Conservation (phyloP, 2,797 vertebrate species). For the Acipenser oxyrinchus region DNA sequence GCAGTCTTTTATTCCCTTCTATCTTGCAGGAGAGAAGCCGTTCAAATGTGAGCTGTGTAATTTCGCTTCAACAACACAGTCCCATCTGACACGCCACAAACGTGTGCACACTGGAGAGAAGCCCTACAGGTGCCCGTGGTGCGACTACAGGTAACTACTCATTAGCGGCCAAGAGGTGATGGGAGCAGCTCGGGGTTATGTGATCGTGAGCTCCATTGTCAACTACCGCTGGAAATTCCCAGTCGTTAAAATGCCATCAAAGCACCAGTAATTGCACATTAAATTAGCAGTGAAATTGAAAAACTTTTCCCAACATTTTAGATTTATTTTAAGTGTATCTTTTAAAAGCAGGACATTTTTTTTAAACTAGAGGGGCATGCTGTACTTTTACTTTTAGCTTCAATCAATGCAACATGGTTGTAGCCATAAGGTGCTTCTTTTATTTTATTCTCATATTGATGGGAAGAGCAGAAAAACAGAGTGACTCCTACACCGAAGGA, state of each 20-base stretch:
- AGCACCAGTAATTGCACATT: conserved; percentile 73
- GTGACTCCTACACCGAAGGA: too few species aligned
- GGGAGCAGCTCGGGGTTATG: conserved; percentile 39
- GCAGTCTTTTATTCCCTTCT: conserved; percentile 5
- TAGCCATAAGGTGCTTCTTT: too few species aligned
- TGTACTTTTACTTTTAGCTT: too few species aligned
- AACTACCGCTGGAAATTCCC: conserved; percentile 48
- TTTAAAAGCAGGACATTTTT: conserved; percentile 1
- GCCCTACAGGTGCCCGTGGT: conserved; percentile 96
- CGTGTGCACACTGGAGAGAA: conserved; percentile 97
- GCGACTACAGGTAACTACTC: conserved; percentile 90
- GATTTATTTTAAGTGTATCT: conserved; percentile 44
- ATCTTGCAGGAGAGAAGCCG: conserved; percentile 82
- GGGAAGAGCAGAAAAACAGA: too few species aligned
- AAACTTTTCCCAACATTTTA: conserved; percentile 65
- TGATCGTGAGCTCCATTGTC: conserved; percentile 29
- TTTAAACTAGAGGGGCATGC: too few species aligned
- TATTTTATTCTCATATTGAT: too few species aligned
- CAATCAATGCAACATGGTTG: too few species aligned
- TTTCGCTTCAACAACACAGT: conserved; percentile 95
- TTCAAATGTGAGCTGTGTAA: conserved; percentile 94
- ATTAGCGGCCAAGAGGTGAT: conserved; percentile 45
- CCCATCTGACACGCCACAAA: conserved; percentile 90
- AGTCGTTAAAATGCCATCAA: conserved; percentile 69
- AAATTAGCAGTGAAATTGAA: conserved; percentile 78